phyloP scores from a whole-genome alignment of 2,797 vertebrate species.

The Poecilia wingei region DNA sequence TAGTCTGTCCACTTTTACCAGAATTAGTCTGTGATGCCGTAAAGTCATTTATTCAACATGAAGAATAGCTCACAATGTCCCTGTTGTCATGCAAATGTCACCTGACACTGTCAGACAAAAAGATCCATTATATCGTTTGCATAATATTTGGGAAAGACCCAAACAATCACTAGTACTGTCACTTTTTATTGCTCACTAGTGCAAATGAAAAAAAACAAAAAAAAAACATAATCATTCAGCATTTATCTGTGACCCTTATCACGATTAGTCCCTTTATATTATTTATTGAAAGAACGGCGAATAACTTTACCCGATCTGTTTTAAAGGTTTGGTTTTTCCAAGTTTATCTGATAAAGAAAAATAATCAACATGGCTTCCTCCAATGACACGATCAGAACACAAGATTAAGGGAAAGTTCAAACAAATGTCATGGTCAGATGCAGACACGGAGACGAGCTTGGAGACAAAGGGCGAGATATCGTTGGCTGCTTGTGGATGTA shows the following conservation, averaged over 20 bases:
- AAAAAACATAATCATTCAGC: conserved; percentile 48
- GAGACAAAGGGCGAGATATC: conserved; percentile 41
- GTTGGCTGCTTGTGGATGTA: conserved; percentile 37
- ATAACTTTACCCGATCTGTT: conserved; percentile 30
- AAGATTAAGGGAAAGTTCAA: conserved; percentile 65
- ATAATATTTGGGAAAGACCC: not conserved
- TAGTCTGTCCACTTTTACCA: not conserved
- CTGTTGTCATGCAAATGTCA: not conserved
- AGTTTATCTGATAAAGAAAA: conserved; percentile 25
- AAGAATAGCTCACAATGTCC: not conserved
- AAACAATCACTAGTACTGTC: not conserved
- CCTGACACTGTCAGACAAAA: not conserved
- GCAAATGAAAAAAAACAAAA: conserved; percentile 21
- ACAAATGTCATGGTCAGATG: conserved; percentile 58
- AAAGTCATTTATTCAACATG: not conserved
- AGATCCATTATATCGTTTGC: not conserved
- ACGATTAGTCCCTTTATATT: conserved; percentile 33
- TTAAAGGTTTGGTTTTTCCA: conserved; percentile 23
- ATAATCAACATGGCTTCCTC: conserved; percentile 30
- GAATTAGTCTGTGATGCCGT: not conserved
- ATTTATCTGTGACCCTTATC: conserved; percentile 18
- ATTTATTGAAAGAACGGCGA: conserved; percentile 49
- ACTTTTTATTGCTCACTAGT: conserved; percentile 26
- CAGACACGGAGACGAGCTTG: conserved; percentile 25
- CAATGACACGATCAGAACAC: conserved; percentile 36